Evolutionary conservation across 2,888 invertebrate species (phyloP).

Genomic region (Oscheius sp.): DNA sequence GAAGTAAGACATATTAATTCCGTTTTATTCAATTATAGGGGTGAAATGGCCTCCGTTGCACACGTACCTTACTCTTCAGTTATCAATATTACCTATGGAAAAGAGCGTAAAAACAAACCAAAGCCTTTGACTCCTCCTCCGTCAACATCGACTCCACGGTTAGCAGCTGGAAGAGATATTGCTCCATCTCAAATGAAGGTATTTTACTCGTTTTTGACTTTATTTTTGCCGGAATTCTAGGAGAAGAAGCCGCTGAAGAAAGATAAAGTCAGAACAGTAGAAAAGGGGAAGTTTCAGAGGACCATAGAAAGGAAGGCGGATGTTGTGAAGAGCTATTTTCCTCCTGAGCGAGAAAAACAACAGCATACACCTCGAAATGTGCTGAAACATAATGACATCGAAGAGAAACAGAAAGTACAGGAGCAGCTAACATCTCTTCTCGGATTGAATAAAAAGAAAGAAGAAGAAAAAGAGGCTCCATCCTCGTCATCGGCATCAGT

Average conservation of each 20-base stretch:
- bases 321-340: no score
- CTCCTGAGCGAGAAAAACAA: no score
- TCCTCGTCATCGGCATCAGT: no score
- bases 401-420: background rate
- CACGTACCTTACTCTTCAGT: slow-evolving; percentile 40
- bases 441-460: background rate
- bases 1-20: slow-evolving; percentile 70
- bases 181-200: no score
- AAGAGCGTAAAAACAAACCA: slow-evolving; percentile 32
- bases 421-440: background rate
- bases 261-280: no score
- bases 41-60: slow-evolving; percentile 28
- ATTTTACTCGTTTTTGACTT: no score
- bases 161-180: background rate
- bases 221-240: no score
- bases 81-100: slow-evolving; percentile 48
- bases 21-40: background rate
- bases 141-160: background rate
- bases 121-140: background rate
- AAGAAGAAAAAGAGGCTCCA: background rate
- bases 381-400: no score
- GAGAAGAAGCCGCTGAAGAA: no score
- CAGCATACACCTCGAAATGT: no score
- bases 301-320: no score
- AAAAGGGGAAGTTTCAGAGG: no score